Percentiles rank a stretch among this genome's conserved stretches.
These are phyloP conservation scores for Rhinichthys osculus DNA, from an alignment of 2,797 vertebrate species.

Conservation along the genomic window DNA sequence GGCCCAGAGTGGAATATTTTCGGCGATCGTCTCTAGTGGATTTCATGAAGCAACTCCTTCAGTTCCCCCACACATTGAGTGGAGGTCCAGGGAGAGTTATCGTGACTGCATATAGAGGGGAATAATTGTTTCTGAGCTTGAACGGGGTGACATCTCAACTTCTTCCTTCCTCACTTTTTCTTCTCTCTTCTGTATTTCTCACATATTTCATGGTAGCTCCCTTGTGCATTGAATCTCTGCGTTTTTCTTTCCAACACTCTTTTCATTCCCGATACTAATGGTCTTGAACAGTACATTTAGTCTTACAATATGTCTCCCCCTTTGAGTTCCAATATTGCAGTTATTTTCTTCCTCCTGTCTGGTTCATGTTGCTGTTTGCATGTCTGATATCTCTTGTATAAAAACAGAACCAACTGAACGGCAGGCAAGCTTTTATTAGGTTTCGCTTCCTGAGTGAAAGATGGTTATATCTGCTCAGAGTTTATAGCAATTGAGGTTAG, in stretches of 20 bases:
- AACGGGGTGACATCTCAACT: slow-evolving; percentile 33
- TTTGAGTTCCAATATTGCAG: slow-evolving; percentile 10
- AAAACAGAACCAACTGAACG: slow-evolving; percentile 39
- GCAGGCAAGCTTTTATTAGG: slow-evolving; percentile 40
- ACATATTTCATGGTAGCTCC: slow-evolving; percentile 4
- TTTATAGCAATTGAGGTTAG: slow-evolving; percentile 7
- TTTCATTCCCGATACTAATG: slow-evolving; percentile 21
- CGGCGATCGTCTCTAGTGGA: slow-evolving; percentile 54
- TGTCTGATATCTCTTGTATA: slow-evolving; percentile 29
- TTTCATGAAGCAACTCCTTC: slow-evolving; percentile 48
- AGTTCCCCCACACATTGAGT: slow-evolving; percentile 51
- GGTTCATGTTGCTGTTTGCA: slow-evolving; percentile 35
- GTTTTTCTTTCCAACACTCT: slow-evolving; percentile 2
- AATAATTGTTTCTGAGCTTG: slow-evolving; percentile 61
- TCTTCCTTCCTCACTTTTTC: slow-evolving; percentile 19
- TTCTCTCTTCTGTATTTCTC: slow-evolving; percentile 18
- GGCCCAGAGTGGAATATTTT: slow-evolving; percentile 57
- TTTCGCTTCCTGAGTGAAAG: slow-evolving; percentile 35
- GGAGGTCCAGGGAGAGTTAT: slow-evolving; percentile 55
- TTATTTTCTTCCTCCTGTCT: slow-evolving; percentile 32
- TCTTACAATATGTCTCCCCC: background rate
- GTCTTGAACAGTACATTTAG: slow-evolving; percentile 23
- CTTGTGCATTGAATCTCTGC: slow-evolving; percentile 2
- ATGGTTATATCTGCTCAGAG: slow-evolving; percentile 24
- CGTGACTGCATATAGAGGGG: background rate